phyloP scores from a whole-genome alignment of 2,888 invertebrate species.

The Drosophila putrida region DNA sequence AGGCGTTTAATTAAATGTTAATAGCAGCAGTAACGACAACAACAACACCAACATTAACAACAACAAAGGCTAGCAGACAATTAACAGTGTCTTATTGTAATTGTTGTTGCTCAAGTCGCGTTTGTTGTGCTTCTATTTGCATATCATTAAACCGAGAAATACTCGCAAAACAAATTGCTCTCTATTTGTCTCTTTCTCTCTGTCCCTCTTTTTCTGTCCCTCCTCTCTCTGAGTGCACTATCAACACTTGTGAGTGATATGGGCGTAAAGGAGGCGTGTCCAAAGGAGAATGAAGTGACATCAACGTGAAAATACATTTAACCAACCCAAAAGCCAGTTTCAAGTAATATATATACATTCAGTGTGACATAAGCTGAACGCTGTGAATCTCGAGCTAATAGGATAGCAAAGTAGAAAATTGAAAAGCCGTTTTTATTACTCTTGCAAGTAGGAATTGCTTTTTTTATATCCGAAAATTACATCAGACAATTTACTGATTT shows the following conservation, averaged over 20 bases:
- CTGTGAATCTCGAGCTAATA: not conserved
- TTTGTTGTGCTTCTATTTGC: slow-evolving; percentile 67
- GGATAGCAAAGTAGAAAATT: not conserved
- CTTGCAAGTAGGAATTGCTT: too few species aligned
- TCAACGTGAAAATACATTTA: slow-evolving; percentile 7
- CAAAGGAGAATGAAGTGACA: not conserved
- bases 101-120: slow-evolving; percentile 39
- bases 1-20: slow-evolving; percentile 81
- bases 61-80: slow-evolving; percentile 47
- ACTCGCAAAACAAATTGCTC: slow-evolving; percentile 48
- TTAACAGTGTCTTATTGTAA: slow-evolving; percentile 57
- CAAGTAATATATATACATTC: slow-evolving; percentile 2
- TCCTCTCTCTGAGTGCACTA: slow-evolving; percentile 57
- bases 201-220: slow-evolving; percentile 8
- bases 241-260: slow-evolving; percentile 51
- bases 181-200: slow-evolving; percentile 7
- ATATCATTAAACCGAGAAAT: slow-evolving; percentile 70
- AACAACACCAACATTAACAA: slow-evolving; percentile 29
- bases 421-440: not conserved
- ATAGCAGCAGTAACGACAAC: slow-evolving; percentile 52
- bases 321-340: slow-evolving; percentile 18
- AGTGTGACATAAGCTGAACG: not conserved
- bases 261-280: not conserved
- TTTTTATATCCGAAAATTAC: too few species aligned
- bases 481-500: too few species aligned